These are phyloP conservation scores for Megamerina dolium DNA, from an alignment of 2,888 invertebrate species.

Conservation along the genomic window DNA sequence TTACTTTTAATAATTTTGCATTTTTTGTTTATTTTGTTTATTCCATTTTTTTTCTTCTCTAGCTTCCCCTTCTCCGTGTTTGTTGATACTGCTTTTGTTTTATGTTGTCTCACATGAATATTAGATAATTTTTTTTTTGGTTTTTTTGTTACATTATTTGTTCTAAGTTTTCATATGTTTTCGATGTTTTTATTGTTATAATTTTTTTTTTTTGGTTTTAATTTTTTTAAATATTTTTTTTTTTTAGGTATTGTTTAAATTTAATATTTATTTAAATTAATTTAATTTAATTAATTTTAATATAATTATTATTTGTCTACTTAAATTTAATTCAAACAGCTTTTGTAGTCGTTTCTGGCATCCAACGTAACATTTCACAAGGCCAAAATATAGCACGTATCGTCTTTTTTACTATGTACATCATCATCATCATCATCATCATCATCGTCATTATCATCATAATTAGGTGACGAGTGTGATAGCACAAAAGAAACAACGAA, in stretches of 20 bases:
- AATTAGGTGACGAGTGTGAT: too few relatives aligned
- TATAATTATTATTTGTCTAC: conserved; percentile 28
- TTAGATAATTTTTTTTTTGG: conserved; percentile 11
- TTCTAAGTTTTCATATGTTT: conserved; percentile 23
- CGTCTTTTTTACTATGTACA: conserved; percentile 47
- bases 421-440: too few relatives aligned
- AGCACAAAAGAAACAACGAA: not conserved
- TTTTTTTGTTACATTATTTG: conserved; percentile 13
- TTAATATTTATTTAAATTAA: conserved; percentile 20
- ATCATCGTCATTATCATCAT: too few relatives aligned
- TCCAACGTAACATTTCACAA: conserved; percentile 50
- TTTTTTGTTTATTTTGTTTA: too few relatives aligned
- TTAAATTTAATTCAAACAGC: conserved; percentile 45
- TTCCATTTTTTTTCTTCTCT: too few relatives aligned
- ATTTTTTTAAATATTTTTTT: conserved; percentile 4
- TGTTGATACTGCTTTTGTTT: too few relatives aligned
- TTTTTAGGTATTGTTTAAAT: conserved; percentile 10
- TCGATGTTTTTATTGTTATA: conserved; percentile 24
- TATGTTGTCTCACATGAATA: too few relatives aligned
- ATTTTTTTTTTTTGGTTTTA: conserved; percentile 12
- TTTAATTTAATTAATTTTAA: conserved; percentile 4
- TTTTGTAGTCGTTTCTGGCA: conserved; percentile 50
- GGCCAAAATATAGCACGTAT: conserved; percentile 49
- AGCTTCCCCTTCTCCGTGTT: too few relatives aligned
- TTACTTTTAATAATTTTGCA: conserved; percentile 3